Conservation (phyloP, 2,113 vertebrate genomes). For the Rhadina sibilatrix region DNA sequence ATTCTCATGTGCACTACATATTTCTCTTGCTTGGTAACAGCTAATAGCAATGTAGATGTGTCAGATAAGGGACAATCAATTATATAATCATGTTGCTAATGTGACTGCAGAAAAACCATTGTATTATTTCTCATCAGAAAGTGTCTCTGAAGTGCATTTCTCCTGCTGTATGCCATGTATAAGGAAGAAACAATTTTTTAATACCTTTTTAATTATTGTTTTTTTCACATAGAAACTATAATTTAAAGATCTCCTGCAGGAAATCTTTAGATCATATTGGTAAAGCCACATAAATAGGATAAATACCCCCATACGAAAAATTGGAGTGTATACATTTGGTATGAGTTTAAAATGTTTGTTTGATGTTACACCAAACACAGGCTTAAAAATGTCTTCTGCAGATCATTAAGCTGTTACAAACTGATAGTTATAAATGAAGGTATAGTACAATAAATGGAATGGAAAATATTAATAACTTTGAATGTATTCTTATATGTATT, state of each 20-base stretch:
- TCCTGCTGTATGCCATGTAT: background rate
- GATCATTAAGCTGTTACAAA: constrained; percentile 3
- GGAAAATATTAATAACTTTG: background rate
- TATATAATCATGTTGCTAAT: constrained; percentile 45
- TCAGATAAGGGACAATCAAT: constrained; percentile 55
- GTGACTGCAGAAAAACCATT: constrained; percentile 21
- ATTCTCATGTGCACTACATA: background rate
- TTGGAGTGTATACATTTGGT: background rate
- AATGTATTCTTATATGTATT: background rate
- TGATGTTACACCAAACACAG: background rate
- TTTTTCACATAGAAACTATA: background rate
- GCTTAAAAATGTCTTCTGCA: constrained; percentile 14
- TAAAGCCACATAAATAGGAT: background rate
- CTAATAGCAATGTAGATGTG: constrained; percentile 34
- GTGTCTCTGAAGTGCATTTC: background rate
- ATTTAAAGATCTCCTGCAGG: background rate
- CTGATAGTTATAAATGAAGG: background rate
- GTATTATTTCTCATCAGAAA: background rate
- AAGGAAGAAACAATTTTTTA: background rate
- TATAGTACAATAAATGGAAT: background rate
- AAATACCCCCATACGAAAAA: background rate
- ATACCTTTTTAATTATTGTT: background rate
- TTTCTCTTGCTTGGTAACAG: background rate
- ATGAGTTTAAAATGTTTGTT: constrained; percentile 9
- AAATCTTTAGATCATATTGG: background rate